Conservation (phyloP, 2,113 vertebrate genomes). For the Hippoglossus stenolepis region DNA sequence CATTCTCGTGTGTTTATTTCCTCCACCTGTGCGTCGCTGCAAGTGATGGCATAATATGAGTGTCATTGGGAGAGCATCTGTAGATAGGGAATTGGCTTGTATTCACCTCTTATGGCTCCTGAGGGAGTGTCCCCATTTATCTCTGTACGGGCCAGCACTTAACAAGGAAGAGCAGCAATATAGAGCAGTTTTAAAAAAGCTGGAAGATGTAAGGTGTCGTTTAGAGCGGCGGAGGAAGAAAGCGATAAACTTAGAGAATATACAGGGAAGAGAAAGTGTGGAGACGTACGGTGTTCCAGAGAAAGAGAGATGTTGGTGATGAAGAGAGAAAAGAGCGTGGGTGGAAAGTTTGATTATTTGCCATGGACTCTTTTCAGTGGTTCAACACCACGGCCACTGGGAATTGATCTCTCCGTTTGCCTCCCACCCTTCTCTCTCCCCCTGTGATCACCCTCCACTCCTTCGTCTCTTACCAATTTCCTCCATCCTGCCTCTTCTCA, state of each 20-base stretch:
- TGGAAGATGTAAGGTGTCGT: too few species aligned
- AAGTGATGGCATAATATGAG: conserved; percentile 58
- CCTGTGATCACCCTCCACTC: conserved; percentile 21
- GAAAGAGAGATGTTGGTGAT: conserved; percentile 29
- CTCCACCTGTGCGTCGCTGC: conserved; percentile 20
- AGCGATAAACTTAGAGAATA: neutral
- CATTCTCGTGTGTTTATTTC: conserved; percentile 21
- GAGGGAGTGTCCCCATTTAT: conserved; percentile 67
- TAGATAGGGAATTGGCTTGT: conserved; percentile 54
- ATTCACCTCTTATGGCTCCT: conserved; percentile 67
- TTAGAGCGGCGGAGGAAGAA: too few species aligned
- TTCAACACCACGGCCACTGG: conserved; percentile 51
- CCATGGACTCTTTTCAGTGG: conserved; percentile 30
- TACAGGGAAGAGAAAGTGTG: neutral
- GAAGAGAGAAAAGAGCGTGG: conserved; percentile 50
- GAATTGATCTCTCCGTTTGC: conserved; percentile 59
- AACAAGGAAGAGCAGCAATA: too few species aligned
- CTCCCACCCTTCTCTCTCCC: conserved; percentile 37
- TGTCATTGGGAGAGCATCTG: conserved; percentile 54
- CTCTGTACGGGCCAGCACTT: conserved; percentile 62
- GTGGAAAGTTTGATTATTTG: conserved; percentile 68
- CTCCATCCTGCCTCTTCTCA: too few species aligned
- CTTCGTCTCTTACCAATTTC: conserved; percentile 28
- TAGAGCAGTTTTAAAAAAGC: too few species aligned
- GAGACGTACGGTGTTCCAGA: neutral